Evolutionary conservation across 2,797 vertebrate genomes (phyloP).

Genomic region (Perodicticus potto): DNA sequence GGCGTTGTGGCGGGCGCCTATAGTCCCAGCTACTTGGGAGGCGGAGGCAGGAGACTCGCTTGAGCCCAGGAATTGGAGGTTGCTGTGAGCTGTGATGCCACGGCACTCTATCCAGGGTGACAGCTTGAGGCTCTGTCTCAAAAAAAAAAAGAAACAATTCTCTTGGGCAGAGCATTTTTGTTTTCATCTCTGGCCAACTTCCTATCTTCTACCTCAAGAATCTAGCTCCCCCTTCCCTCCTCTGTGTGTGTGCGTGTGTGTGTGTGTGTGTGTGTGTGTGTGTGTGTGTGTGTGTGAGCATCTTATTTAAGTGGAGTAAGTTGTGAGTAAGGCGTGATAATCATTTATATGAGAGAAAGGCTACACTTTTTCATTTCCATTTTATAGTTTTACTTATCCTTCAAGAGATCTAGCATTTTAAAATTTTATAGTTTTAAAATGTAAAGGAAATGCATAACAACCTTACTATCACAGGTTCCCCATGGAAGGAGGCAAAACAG

Average conservation of each 20-base stretch:
- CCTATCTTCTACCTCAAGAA: not conserved
- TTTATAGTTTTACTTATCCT: not conserved
- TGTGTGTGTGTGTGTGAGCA: not conserved
- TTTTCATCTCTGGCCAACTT: not conserved
- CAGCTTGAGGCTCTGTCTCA: no score
- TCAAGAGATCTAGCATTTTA: slow-evolving; percentile 16
- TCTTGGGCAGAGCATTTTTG: not conserved
- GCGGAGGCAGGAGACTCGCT: no score
- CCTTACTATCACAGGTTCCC: not conserved
- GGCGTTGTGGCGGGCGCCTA: no score
- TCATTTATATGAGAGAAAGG: not conserved
- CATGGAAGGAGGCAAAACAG: not conserved
- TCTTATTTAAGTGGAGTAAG: not conserved
- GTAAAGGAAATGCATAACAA: not conserved
- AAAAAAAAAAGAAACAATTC: not conserved
- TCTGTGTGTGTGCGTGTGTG: not conserved
- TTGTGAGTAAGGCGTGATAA: not conserved
- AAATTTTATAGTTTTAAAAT: not conserved
- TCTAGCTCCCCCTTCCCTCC: not conserved
- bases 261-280: not conserved
- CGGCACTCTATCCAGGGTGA: no score
- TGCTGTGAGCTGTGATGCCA: no score
- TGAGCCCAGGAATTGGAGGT: no score
- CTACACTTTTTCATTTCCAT: not conserved
- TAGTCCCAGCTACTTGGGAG: no score